Evolutionary conservation across 92 coral and sea anemone genomes (phyloP).

Genomic region (Actinostola sp.): DNA sequence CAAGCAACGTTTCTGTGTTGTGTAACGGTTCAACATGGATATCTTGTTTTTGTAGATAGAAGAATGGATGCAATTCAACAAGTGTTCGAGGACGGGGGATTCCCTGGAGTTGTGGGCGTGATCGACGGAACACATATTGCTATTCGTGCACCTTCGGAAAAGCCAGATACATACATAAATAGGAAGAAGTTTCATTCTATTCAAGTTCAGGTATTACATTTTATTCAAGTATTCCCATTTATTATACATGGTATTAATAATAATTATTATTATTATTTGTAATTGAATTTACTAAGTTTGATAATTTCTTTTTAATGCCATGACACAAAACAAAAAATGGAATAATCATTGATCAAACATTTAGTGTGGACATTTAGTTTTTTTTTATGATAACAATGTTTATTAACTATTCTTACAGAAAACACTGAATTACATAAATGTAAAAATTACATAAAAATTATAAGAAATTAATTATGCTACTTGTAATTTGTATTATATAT

Average conservation of each 20-base stretch:
- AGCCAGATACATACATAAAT: constrained; percentile 32
- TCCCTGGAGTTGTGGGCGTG: constrained; percentile 36
- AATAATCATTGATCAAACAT: too few species aligned
- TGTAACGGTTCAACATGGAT: neutral
- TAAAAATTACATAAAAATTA: too few species aligned
- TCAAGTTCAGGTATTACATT: constrained; percentile 15
- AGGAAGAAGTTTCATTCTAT: constrained; percentile 36
- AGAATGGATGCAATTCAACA: constrained; percentile 36
- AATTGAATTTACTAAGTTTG: neutral
- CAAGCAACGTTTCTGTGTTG: neutral
- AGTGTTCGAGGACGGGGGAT: constrained; percentile 45
- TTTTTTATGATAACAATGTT: too few species aligned
- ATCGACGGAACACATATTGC: constrained; percentile 41
- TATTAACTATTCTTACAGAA: too few species aligned
- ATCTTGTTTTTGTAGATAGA: constrained; percentile 20
- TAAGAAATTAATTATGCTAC: too few species aligned
- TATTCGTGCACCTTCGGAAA: constrained; percentile 38
- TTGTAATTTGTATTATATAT: too few species aligned
- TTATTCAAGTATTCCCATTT: neutral
- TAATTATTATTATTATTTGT: neutral
- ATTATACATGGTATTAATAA: neutral
- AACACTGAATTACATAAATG: too few species aligned
- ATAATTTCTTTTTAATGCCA: too few species aligned
- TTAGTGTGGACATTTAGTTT: too few species aligned
- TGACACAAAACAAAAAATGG: too few species aligned